Evolutionary conservation across 2,888 invertebrate species (phyloP).

Genomic region (Emmelina monodactyla): DNA sequence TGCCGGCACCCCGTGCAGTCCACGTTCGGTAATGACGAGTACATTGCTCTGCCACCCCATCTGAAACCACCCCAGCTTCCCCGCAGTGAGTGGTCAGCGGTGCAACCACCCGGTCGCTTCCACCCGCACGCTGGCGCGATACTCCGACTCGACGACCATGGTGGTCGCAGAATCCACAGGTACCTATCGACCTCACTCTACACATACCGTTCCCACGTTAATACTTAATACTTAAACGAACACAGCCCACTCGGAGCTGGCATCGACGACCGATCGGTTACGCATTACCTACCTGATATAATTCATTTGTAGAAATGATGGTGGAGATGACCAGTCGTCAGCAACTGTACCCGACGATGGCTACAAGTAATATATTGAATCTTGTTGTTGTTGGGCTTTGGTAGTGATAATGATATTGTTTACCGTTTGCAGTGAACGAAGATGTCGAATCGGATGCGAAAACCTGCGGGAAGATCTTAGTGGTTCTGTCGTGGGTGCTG

Average conservation of each 20-base stretch:
- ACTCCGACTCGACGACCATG: slow-evolving; percentile 33
- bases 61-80: no score
- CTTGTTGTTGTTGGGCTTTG: neutral
- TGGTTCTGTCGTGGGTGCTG: slow-evolving; percentile 81
- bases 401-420: slow-evolving; percentile 5
- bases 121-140: slow-evolving; percentile 23
- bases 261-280: slow-evolving; percentile 19
- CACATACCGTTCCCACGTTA: slow-evolving; percentile 34
- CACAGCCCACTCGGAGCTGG: slow-evolving; percentile 17
- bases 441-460: slow-evolving; percentile 71
- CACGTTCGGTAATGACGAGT: no score
- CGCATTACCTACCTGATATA: slow-evolving; percentile 17
- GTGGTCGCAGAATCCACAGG: slow-evolving; percentile 27
- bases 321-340: slow-evolving; percentile 53
- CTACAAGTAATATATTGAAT: slow-evolving; percentile 20
- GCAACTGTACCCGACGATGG: slow-evolving; percentile 41
- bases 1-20: no score
- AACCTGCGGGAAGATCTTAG: slow-evolving; percentile 84
- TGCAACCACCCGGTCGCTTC: no score
- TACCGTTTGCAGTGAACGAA: slow-evolving; percentile 61
- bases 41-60: no score
- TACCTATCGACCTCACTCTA: slow-evolving; percentile 16
- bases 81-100: no score
- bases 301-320: slow-evolving; percentile 20
- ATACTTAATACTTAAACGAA: slow-evolving; percentile 26